phyloP scores from a whole-genome alignment of 2,888 invertebrate genomes.

The Nematopogon swammerdamellus region DNA sequence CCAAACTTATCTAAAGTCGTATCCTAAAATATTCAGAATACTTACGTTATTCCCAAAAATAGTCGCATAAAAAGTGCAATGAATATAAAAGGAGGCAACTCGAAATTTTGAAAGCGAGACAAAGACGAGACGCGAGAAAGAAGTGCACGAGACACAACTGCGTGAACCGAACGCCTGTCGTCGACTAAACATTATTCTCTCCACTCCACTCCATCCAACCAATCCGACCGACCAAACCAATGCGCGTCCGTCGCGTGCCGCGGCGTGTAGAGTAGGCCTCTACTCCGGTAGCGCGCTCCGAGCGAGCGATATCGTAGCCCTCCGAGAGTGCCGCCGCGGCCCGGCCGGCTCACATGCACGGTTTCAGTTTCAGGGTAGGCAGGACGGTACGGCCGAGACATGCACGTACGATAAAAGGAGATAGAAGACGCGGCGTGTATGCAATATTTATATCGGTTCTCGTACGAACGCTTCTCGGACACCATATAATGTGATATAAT shows the following conservation, averaged over 20 bases:
- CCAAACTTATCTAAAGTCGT: too few species aligned
- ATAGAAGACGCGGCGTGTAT: not conserved
- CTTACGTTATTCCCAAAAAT: not conserved
- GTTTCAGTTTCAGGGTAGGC: not conserved
- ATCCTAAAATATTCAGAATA: not conserved
- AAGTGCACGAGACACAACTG: not conserved
- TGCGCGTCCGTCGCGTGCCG: not conserved
- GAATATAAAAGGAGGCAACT: not conserved
- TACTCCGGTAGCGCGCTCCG: not conserved
- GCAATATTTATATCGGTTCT: not conserved
- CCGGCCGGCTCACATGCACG: too few species aligned
- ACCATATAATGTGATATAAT: not conserved
- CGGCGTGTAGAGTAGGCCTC: not conserved
- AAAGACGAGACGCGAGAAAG: not conserved
- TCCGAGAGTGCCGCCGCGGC: too few species aligned
- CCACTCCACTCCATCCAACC: not conserved
- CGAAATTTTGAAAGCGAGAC: not conserved
- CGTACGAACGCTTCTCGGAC: not conserved
- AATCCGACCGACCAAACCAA: not conserved
- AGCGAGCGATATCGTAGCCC: too few species aligned
- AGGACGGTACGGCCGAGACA: not conserved
- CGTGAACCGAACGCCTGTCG: not conserved
- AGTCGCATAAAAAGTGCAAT: not conserved
- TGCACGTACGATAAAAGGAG: not conserved
- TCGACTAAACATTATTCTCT: not conserved